Percentiles rank a stretch among this genome's conserved stretches.
These are phyloP conservation scores for Holothuria leucospilota DNA, from an alignment of 53 echinoderm and acorn worm species.

Conservation along the genomic window DNA sequence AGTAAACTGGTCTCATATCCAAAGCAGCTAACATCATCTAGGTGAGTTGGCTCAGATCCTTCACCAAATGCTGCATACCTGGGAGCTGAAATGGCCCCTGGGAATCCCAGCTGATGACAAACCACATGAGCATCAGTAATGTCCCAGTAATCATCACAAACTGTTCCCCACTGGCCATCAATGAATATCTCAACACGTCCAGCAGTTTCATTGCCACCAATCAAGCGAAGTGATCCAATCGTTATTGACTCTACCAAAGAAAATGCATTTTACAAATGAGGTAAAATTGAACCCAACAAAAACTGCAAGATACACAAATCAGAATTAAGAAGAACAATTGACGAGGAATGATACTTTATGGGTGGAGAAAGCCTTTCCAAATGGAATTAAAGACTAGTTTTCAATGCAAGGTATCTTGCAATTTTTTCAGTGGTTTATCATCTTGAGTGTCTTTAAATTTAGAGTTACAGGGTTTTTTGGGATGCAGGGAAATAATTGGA, in stretches of 20 bases:
- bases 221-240: not conserved
- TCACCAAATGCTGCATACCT: conserved; percentile 42
- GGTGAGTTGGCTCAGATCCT: conserved; percentile 53
- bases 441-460: too few relatives aligned
- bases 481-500: too few relatives aligned
- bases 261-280: not conserved
- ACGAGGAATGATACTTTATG: too few relatives aligned
- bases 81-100: conserved; percentile 46
- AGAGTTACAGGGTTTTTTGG: too few relatives aligned
- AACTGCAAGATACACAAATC: too few relatives aligned
- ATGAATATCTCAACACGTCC: conserved; percentile 72
- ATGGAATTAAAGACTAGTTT: too few relatives aligned
- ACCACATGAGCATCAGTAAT: conserved; percentile 63
- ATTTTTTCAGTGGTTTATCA: too few relatives aligned
- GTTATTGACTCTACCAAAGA: conserved; percentile 28
- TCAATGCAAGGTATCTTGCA: too few relatives aligned
- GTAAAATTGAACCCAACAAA: too few relatives aligned
- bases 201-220: too few relatives aligned
- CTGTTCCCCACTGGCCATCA: conserved; percentile 58
- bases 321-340: too few relatives aligned
- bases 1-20: conserved; percentile 58
- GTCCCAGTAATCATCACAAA: conserved; percentile 70
- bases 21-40: conserved; percentile 61
- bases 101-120: conserved; percentile 62
- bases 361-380: too few relatives aligned